Percentiles rank a stretch among this genome's conserved stretches.
These are phyloP conservation scores for Heliconius nattereri DNA, from an alignment of 1,140 invertebrate species.

Conservation along the genomic window DNA sequence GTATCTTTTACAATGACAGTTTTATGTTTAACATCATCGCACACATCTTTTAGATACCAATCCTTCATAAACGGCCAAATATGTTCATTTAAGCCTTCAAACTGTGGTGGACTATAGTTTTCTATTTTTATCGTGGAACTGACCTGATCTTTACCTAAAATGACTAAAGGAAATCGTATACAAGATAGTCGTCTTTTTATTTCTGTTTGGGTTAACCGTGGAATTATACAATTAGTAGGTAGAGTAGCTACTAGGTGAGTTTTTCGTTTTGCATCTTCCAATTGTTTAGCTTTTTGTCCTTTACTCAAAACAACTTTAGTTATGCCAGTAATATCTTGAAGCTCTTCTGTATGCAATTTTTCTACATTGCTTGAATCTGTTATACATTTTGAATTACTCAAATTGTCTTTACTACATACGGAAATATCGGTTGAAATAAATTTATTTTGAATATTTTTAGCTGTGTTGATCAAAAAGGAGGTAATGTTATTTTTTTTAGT, in stretches of 20 bases:
- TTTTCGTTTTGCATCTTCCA: constrained; percentile 38
- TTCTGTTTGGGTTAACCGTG: constrained; percentile 58
- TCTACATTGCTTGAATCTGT: neutral
- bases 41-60: constrained; percentile 43
- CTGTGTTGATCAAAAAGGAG: neutral
- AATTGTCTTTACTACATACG: neutral
- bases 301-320: constrained; percentile 56
- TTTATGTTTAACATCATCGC: constrained; percentile 15
- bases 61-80: constrained; percentile 69
- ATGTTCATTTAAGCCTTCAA: constrained; percentile 58
- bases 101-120: constrained; percentile 54
- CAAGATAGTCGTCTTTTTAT: constrained; percentile 55
- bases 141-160: constrained; percentile 62
- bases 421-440: neutral
- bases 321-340: constrained; percentile 48
- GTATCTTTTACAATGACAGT: neutral
- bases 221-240: constrained; percentile 38
- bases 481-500: neutral
- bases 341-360: constrained; percentile 6
- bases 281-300: constrained; percentile 36
- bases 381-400: neutral
- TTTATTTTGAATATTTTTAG: neutral
- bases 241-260: constrained; percentile 43
- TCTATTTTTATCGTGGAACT: constrained; percentile 49
- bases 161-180: constrained; percentile 60